Evolutionary conservation across 1,140 invertebrate species (phyloP).

Genomic region (Drosophila elegans): DNA sequence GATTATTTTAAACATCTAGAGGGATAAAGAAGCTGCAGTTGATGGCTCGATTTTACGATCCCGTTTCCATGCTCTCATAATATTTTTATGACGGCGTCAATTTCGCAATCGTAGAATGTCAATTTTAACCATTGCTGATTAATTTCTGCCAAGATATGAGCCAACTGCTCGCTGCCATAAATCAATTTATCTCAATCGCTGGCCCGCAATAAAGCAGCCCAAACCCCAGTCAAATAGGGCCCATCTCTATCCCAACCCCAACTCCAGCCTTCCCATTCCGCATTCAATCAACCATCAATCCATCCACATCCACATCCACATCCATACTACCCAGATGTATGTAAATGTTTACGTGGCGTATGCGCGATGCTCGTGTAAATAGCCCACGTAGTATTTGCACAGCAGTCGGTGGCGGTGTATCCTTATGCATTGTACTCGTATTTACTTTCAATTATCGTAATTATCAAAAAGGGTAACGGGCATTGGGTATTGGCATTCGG

Average conservation of each 20-base stretch:
- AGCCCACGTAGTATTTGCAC: conserved; percentile 62
- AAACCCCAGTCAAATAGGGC: not conserved
- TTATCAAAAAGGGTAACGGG: conserved; percentile 74
- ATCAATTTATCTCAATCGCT: conserved; percentile 81
- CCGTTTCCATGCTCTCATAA: conserved; percentile 53
- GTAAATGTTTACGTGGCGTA: conserved; percentile 75
- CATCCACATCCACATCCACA: not conserved
- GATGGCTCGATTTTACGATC: conserved; percentile 25
- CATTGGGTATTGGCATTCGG: conserved; percentile 5
- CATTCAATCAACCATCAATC: conserved; percentile 46
- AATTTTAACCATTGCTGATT: conserved; percentile 75
- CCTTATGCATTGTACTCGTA: conserved; percentile 70
- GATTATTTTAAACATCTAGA: conserved; percentile 37
- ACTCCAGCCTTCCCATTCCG: not conserved
- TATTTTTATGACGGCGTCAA: conserved; percentile 75
- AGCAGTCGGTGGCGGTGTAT: conserved; percentile 45
- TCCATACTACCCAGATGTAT: conserved; percentile 38
- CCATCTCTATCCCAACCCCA: not conserved
- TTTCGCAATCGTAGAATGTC: conserved; percentile 74
- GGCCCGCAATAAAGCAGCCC: conserved; percentile 49
- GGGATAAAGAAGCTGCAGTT: conserved; percentile 22
- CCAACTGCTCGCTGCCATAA: conserved; percentile 58
- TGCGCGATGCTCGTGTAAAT: conserved; percentile 68
- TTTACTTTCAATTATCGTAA: conserved; percentile 83
- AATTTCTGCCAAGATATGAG: conserved; percentile 71